Conservation (phyloP, 2,888 invertebrate genomes). For the Apoda limacodes region DNA sequence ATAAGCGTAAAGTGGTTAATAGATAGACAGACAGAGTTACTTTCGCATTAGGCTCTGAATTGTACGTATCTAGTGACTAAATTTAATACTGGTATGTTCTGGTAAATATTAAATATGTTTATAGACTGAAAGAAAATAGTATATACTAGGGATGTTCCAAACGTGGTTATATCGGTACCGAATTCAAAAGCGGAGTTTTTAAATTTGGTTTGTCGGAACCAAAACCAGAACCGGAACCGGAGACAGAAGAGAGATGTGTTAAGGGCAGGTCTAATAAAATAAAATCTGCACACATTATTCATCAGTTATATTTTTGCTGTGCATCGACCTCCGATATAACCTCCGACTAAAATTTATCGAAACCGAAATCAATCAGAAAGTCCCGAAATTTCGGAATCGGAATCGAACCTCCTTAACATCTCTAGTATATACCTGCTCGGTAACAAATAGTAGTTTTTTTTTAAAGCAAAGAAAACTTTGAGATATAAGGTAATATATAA, state of each 20-base stretch:
- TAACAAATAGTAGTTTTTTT: no score
- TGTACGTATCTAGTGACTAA: no score
- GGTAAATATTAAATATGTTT: no score
- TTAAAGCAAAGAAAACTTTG: no score
- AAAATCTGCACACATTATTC: background rate
- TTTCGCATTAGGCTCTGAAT: no score
- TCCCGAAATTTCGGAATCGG: background rate
- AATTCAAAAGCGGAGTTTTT: background rate
- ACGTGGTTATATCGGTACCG: background rate
- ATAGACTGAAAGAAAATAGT: no score
- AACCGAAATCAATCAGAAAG: background rate
- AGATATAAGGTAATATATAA: no score
- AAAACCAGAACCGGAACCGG: background rate
- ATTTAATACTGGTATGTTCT: no score
- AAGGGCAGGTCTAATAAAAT: background rate
- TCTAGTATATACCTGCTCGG: slow-evolving; percentile 4
- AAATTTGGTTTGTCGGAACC: background rate
- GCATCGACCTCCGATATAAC: background rate
- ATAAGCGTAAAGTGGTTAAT: no score
- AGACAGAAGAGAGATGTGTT: no score
- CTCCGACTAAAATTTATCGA: background rate
- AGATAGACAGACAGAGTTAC: no score
- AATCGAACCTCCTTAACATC: background rate
- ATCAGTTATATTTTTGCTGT: background rate
- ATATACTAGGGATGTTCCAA: background rate